Conservation (phyloP, 2,797 vertebrate species). For the Uromys caudimaculatus region DNA sequence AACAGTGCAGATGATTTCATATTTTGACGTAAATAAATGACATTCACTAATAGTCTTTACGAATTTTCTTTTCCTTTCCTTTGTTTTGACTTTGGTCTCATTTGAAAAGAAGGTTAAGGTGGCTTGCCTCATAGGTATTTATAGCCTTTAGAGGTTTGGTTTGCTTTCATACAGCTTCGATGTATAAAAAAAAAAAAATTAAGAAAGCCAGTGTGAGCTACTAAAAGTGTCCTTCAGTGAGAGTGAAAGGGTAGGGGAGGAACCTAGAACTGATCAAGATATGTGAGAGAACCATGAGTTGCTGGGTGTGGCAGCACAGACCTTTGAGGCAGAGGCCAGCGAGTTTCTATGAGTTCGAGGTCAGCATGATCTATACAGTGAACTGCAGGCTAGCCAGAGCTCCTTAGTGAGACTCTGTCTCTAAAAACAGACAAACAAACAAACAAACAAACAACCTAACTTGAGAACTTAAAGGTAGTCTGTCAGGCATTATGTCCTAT, state of each 20-base stretch:
- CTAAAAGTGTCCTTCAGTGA: background rate
- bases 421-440: background rate
- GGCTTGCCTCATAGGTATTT: background rate
- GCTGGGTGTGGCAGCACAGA: background rate
- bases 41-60: background rate
- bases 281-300: background rate
- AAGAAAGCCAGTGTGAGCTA: conserved; percentile 26
- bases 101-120: background rate
- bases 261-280: background rate
- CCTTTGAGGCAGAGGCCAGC: too few relatives aligned
- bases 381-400: background rate
- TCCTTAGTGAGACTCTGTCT: background rate
- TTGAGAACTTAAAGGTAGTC: conserved; percentile 7
- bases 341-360: background rate
- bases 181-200: background rate
- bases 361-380: background rate
- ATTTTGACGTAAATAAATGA: background rate
- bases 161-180: background rate
- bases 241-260: background rate
- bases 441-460: background rate
- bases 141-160: conserved; percentile 17
- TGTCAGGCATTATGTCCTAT: background rate
- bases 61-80: conserved; percentile 26
- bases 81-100: conserved; percentile 42
- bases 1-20: conserved; percentile 1